These are phyloP conservation scores for Reinhardtius hippoglossoides DNA, from an alignment of 2,113 vertebrate species.

Conservation along the genomic window DNA sequence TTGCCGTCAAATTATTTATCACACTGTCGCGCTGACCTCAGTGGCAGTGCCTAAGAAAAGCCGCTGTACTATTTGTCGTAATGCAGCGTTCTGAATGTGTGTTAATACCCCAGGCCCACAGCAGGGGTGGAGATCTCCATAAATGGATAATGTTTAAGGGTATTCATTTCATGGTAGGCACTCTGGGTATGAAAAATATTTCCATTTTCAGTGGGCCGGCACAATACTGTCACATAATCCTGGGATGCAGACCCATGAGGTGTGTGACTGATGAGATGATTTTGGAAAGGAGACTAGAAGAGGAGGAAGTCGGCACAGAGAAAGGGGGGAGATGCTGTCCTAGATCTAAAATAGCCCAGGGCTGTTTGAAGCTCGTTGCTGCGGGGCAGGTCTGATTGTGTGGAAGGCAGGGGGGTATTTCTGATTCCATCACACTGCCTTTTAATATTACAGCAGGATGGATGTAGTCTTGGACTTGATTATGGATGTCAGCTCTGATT, in stretches of 20 bases:
- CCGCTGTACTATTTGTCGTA: neutral
- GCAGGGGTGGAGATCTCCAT: conserved; percentile 9
- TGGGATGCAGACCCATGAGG: conserved; percentile 43
- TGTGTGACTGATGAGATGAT: conserved; percentile 65
- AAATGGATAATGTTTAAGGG: conserved; percentile 22
- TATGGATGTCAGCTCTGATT: conserved; percentile 25
- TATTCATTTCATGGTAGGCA: conserved; percentile 15
- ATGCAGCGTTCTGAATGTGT: neutral
- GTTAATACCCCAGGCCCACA: conserved; percentile 3
- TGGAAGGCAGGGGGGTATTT: conserved; percentile 5
- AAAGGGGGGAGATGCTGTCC: conserved; percentile 64
- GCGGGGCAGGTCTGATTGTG: conserved; percentile 60
- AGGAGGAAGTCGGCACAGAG: conserved; percentile 25
- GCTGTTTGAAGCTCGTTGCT: conserved; percentile 49
- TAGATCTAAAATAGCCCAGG: conserved; percentile 76
- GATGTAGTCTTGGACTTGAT: conserved; percentile 20
- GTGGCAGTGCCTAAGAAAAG: neutral
- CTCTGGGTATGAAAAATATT: conserved; percentile 14
- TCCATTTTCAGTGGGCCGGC: conserved; percentile 32
- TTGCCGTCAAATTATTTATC: neutral
- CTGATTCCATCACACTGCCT: conserved; percentile 44
- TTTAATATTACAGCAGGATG: conserved; percentile 22
- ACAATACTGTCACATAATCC: conserved; percentile 49
- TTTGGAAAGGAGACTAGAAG: conserved; percentile 46
- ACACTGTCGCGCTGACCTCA: neutral